Base-by-base conservation (phyloP, 2,888 invertebrate genomes). In the Dicyrtomina minuta region DNA sequence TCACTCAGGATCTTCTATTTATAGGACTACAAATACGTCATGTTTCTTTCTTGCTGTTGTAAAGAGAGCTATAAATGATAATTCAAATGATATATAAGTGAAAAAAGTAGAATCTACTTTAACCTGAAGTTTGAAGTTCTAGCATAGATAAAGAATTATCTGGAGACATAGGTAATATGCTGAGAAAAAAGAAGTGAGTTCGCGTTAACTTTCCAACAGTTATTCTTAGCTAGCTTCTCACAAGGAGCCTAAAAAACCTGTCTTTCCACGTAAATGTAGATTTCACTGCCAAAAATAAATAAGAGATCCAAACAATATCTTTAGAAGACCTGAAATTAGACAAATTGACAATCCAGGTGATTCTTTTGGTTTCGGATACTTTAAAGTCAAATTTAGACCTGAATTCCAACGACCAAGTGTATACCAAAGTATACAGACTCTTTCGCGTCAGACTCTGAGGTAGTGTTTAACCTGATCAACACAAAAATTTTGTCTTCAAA, bases 51-150 rank as follows among this genome's bases (percentile, higher is more conserved):
- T 70, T 0, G 70, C 70, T 13, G 61, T 70, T 24, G 70, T 70
- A 0, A 66, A 61, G 39, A 20, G 64, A 10, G n/a, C n/a, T 5
- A 33, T 3, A 8, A 64, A 69, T 26, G 58, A 65, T 59, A 59
- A 70, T 26, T 22, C 56, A 2, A 56, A 62, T 44, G 46, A 60
- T 26, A 26, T 22, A n/a, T 6, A 51, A 53, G 59, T 75, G 74
- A 39, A 76, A 76, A 59, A 82, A 81, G 55, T 82, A 83, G 75
- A 82, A 83, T 74, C 82, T 82, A 5, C 74, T 76, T 43, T 81
- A 81, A 62, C 82, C 83, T 5, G 79, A 81, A 51, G 80, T 82
- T 20, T 81, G 82, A 22, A 79, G 84, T 13, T 46, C 61, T 2
- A 39, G 22, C 15, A 10, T 39, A 5, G 33, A 3, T 5, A 8